Percentiles rank a stretch among this genome's conserved stretches.
phyloP scores from a whole-genome alignment of 2,113 vertebrate species.

The Okapia johnstoni region DNA sequence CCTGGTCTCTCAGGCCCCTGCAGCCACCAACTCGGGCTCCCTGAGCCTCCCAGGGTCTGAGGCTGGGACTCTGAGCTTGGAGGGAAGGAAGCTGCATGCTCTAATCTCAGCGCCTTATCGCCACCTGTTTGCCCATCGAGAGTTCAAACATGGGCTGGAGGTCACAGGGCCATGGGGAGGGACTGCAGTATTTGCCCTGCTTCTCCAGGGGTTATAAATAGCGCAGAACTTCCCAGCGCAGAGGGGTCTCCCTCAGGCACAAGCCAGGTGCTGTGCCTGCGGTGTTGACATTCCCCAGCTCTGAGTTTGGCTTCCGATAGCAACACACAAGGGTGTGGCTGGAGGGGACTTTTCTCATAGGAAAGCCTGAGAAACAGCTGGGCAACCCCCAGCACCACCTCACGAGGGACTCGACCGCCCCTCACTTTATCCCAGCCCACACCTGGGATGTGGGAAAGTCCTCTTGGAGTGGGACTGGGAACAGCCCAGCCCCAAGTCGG shows the following conservation, averaged over 20 bases:
- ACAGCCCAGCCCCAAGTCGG: background rate
- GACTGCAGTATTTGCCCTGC: background rate
- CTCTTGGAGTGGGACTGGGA: background rate
- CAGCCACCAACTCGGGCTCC: background rate
- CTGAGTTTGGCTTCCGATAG: conserved; percentile 57
- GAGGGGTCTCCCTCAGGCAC: background rate
- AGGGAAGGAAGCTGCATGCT: background rate
- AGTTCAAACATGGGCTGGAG: conserved; percentile 31
- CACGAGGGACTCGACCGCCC: fast-evolving
- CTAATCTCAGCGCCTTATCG: conserved; percentile 47
- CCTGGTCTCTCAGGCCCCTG: background rate
- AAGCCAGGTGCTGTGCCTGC: conserved; percentile 68
- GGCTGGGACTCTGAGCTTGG: background rate
- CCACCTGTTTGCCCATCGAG: conserved; percentile 35
- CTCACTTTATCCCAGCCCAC: background rate
- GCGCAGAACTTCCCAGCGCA: background rate
- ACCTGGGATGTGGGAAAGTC: background rate
- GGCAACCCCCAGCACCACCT: background rate
- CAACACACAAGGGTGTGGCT: background rate
- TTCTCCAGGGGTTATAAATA: background rate
- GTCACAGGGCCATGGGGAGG: background rate
- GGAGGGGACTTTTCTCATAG: background rate
- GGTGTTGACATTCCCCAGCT: conserved; percentile 65
- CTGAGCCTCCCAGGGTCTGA: background rate
- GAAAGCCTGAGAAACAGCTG: background rate